Percentiles rank a stretch among this genome's conserved stretches.
Conservation (phyloP, 2,797 vertebrate genomes). For the Anableps anableps region DNA sequence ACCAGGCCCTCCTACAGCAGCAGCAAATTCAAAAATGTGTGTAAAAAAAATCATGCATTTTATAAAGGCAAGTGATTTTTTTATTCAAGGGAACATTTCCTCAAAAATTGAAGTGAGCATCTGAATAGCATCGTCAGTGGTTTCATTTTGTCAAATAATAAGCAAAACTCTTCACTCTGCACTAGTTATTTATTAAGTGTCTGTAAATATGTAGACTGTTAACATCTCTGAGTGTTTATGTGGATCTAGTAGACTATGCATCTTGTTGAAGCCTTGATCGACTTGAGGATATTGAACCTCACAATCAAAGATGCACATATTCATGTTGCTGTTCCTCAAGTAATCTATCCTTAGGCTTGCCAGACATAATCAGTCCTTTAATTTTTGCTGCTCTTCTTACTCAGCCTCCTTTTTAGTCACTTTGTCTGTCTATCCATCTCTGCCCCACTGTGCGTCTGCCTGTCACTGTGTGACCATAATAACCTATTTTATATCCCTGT, state of each 20-base stretch:
- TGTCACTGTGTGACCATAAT: slow-evolving; percentile 82
- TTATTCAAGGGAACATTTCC: neutral
- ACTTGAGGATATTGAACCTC: slow-evolving; percentile 39
- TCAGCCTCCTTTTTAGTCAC: slow-evolving; percentile 74
- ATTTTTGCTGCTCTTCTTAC: slow-evolving; percentile 67
- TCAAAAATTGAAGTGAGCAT: slow-evolving; percentile 21
- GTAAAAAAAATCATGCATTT: neutral
- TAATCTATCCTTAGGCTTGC: slow-evolving; percentile 53
- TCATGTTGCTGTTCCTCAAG: slow-evolving; percentile 32
- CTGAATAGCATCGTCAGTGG: slow-evolving; percentile 15
- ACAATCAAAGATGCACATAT: slow-evolving; percentile 24
- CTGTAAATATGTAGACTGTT: slow-evolving; percentile 33
- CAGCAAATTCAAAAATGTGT: neutral
- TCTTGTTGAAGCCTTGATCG: slow-evolving; percentile 44
- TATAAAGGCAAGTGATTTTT: neutral
- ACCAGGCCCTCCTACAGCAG: too few relatives aligned
- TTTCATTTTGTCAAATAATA: slow-evolving; percentile 10
- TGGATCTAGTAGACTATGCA: slow-evolving; percentile 44
- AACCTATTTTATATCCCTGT: slow-evolving; percentile 86
- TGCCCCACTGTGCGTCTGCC: slow-evolving; percentile 74
- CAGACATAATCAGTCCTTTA: slow-evolving; percentile 58
- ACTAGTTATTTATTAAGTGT: slow-evolving; percentile 54
- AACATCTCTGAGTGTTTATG: slow-evolving; percentile 37
- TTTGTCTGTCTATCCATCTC: slow-evolving; percentile 79
- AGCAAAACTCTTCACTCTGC: slow-evolving; percentile 24